Percentiles rank a stretch among this genome's conserved stretches.
Conservation (phyloP, 2,113 vertebrate genomes). For the Clarias batrachus region DNA sequence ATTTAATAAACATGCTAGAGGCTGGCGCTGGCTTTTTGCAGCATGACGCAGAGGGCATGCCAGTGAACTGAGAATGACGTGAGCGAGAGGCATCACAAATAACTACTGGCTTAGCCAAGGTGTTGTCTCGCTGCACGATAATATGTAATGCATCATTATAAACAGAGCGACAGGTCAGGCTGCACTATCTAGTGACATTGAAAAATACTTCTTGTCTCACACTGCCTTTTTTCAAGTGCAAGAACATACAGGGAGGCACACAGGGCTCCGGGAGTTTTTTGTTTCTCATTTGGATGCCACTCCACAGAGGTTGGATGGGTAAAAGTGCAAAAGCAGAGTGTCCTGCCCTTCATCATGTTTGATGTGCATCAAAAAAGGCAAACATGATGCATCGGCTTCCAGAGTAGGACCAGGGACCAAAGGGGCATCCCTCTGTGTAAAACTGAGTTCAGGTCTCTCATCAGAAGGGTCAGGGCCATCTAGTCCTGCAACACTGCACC, state of each 20-base stretch:
- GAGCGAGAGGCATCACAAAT: slow-evolving; percentile 1
- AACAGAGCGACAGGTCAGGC: slow-evolving; percentile 27
- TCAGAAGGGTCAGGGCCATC: slow-evolving; percentile 46
- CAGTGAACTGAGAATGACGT: slow-evolving; percentile 15
- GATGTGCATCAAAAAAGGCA: slow-evolving; percentile 28
- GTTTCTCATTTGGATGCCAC: slow-evolving; percentile 13
- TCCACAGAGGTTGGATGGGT: background rate
- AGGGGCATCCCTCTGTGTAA: slow-evolving; percentile 7
- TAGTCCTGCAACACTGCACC: slow-evolving; percentile 36
- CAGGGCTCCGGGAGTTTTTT: background rate
- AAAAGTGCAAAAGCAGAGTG: slow-evolving; percentile 22
- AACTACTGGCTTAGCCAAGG: slow-evolving; percentile 14
- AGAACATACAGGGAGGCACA: background rate
- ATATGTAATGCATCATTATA: slow-evolving; percentile 22
- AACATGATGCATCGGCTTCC: slow-evolving; percentile 1
- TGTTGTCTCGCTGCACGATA: slow-evolving; percentile 24
- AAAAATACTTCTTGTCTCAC: slow-evolving; percentile 17
- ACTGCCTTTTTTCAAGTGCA: background rate
- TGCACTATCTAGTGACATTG: background rate
- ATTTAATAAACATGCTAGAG: slow-evolving; percentile 13
- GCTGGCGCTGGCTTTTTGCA: slow-evolving; percentile 12
- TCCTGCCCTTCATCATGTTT: slow-evolving; percentile 24
- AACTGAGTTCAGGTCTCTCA: slow-evolving; percentile 35
- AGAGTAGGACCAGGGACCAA: slow-evolving; percentile 4
- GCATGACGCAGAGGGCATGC: slow-evolving; percentile 1